phyloP scores from a whole-genome alignment of 2,888 invertebrate genomes.

The Temnothorax ravouxi region DNA sequence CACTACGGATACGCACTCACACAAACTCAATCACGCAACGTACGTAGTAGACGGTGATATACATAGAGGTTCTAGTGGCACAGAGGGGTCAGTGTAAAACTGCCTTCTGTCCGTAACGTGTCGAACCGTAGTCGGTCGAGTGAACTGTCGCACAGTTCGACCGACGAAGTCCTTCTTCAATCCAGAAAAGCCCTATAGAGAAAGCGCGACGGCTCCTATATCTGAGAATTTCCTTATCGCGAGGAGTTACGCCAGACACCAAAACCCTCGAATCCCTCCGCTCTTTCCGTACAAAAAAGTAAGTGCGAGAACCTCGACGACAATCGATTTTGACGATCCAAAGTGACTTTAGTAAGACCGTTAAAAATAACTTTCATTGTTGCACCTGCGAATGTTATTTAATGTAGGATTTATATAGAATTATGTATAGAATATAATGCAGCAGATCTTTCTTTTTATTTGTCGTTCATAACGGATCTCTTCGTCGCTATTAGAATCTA shows the following conservation, averaged over 20 bases:
- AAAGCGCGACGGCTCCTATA: background rate
- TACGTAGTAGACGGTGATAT: conserved; percentile 73
- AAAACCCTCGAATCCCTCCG: background rate
- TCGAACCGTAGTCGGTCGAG: conserved; percentile 62
- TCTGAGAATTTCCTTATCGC: conserved; percentile 8
- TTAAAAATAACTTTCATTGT: background rate
- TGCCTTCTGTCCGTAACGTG: conserved; percentile 82
- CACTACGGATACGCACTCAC: conserved; percentile 12
- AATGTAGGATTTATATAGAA: background rate
- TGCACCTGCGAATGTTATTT: background rate
- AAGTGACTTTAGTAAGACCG: background rate
- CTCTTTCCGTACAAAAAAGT: conserved; percentile 13
- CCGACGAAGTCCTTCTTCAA: background rate
- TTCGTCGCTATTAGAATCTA: background rate
- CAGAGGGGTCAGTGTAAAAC: conserved; percentile 84
- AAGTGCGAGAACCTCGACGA: conserved; percentile 1
- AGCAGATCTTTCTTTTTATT: background rate
- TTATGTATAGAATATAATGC: background rate
- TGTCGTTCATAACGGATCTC: background rate
- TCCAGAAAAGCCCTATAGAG: background rate
- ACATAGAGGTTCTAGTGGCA: conserved; percentile 80
- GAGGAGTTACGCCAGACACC: background rate
- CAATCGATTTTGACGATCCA: background rate
- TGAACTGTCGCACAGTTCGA: conserved; percentile 49
- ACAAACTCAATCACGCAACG: conserved; percentile 62